These are phyloP conservation scores for Hyles euphorbiae DNA, from an alignment of 1,140 invertebrate species.

Conservation along the genomic window DNA sequence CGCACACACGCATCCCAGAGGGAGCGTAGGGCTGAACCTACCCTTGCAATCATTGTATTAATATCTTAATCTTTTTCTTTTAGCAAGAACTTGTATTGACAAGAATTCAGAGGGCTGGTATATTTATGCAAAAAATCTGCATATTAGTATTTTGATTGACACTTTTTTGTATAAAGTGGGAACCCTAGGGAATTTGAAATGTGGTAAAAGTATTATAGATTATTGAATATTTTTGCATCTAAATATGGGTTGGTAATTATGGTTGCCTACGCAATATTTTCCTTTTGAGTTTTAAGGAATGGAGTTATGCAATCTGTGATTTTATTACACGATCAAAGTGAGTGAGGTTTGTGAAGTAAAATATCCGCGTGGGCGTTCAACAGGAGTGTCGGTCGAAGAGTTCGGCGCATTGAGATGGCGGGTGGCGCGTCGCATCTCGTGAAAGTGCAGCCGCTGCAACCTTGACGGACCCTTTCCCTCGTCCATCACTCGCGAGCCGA, in stretches of 20 bases:
- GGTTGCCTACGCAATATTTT: no score
- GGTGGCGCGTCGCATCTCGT: constrained; percentile 50
- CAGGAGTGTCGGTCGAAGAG: constrained; percentile 24
- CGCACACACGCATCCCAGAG: constrained; percentile 24
- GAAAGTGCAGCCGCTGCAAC: constrained; percentile 64
- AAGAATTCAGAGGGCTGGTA: no score
- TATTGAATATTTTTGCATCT: no score
- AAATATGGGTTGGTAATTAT: no score
- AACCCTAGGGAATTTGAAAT: no score
- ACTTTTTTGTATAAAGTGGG: no score
- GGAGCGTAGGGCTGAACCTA: constrained; percentile 35
- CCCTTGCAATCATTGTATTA: background rate
- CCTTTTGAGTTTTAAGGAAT: no score
- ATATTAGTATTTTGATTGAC: no score
- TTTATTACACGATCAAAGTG: constrained; percentile 1
- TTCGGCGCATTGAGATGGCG: constrained; percentile 53
- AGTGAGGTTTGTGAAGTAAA: constrained; percentile 14
- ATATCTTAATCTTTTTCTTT: no score
- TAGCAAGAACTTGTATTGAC: no score
- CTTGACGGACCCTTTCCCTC: constrained; percentile 70
- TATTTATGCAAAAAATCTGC: no score
- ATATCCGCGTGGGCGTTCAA: constrained; percentile 31
- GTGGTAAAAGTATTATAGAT: no score
- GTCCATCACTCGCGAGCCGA: constrained; percentile 52
- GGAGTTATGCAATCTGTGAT: background rate